Evolutionary conservation across 2,113 vertebrate species (phyloP), one percentile per base, ranked within the genome.

Genomic region (Colossoma macropomum): DNA sequence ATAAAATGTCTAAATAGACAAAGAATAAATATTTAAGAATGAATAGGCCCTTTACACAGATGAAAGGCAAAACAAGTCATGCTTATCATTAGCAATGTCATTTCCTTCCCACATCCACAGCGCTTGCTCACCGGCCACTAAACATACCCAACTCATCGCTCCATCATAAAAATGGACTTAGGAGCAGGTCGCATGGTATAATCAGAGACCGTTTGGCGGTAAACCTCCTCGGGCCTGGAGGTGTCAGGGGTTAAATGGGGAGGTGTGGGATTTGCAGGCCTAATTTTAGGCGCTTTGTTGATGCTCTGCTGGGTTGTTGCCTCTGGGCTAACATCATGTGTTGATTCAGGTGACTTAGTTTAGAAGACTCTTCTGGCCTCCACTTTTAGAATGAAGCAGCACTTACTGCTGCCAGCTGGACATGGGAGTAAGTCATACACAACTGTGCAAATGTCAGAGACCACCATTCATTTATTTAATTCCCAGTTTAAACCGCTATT

Each of bases 301-400:
- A 32, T 56, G 30, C 34, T 72, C 54, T 59, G 71, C 17, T 52
- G 38, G 3, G 15, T 30, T 38, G 6, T 3, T 23, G 60, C 75
- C 50, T 77, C 69, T 41, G 68, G 73, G 62, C n/a, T 3, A 75
- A 71, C 52, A 16, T 16, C 21, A 59, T 82, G 15, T 82, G 85
- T 82, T 79, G 84, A 86, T 85, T 38, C 69, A 79, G 79, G 85
- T 76, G 80, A 82, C 81, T 81, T 82, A 79, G 75, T 69, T 78
- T 74, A 82, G 75, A 77, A 30, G 70, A 65, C 63, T n/a, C 60
- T 62, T 59, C 60, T 74, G 82, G 28, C 75, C 38, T 27, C 69
- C n/a, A 45, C 13, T 59, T 59, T 59, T 32, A 28, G 66, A 41
- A 65, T 45, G 41, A 45, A 45, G 41, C 41, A 45, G 41, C 41